phyloP scores from a whole-genome alignment of 2,797 vertebrate species.

The Agapornis canus region DNA sequence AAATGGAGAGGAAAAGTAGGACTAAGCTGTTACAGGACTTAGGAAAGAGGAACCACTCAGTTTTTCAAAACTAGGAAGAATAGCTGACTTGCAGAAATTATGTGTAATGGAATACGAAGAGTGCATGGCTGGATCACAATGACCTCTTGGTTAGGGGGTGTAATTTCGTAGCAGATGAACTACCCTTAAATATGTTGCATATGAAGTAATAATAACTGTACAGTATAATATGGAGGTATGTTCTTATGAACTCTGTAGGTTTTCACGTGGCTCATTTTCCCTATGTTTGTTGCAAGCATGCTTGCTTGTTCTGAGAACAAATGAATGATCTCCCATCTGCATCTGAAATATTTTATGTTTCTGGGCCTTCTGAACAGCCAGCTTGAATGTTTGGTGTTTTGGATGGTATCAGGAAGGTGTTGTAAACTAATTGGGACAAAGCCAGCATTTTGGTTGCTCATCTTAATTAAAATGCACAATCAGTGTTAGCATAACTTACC shows the following conservation, averaged over 20 bases:
- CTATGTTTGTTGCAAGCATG: background rate
- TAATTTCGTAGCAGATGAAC: background rate
- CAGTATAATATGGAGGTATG: background rate
- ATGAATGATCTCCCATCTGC: background rate
- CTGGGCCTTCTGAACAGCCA: background rate
- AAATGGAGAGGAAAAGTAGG: background rate
- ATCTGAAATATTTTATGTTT: background rate
- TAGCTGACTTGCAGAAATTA: background rate
- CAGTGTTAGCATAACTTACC: background rate
- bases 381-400: background rate
- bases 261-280: background rate
- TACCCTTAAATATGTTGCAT: background rate
- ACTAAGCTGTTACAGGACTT: background rate
- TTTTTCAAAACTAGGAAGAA: fast-evolving
- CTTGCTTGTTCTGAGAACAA: background rate
- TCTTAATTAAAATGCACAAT: background rate
- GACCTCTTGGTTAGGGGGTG: background rate
- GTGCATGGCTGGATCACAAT: background rate
- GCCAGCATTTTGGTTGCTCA: background rate
- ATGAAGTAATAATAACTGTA: background rate
- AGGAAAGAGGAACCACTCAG: background rate
- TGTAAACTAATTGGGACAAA: background rate
- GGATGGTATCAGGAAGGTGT: background rate
- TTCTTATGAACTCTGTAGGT: background rate
- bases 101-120: background rate